Evolutionary conservation across 2,113 vertebrate genomes (phyloP).

Genomic region (Nymphicus hollandicus): DNA sequence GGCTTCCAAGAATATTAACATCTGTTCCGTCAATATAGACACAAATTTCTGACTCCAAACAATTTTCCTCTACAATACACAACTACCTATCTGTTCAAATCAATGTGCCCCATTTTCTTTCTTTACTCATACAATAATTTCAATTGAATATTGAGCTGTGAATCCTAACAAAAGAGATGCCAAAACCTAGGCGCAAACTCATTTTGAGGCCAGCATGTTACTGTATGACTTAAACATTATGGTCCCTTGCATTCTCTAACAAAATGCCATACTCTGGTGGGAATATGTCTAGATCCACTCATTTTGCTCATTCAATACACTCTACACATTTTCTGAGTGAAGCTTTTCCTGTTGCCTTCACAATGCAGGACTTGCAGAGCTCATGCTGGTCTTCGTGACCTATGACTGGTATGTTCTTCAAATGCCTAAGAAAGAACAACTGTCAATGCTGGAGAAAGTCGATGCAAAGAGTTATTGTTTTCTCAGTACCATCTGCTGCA

Average conservation of each 20-base stretch:
- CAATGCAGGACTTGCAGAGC: neutral
- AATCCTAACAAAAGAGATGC: neutral
- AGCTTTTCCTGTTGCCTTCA: neutral
- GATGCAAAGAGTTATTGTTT: neutral
- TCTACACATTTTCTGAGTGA: neutral
- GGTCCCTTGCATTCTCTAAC: neutral
- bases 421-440: neutral
- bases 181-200: neutral
- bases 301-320: neutral
- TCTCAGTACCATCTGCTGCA: neutral
- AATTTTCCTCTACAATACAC: neutral
- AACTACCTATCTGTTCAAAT: neutral
- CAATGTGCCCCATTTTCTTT: neutral
- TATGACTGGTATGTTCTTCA: neutral
- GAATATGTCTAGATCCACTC: neutral
- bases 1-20: neutral
- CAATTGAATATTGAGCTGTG: neutral
- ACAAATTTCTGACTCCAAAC: neutral
- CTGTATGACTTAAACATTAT: neutral
- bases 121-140: neutral
- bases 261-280: neutral
- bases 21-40: neutral
- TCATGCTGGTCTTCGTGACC: neutral
- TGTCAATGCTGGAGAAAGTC: neutral
- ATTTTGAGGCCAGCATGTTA: neutral